Evolutionary conservation across 2,113 vertebrate genomes (phyloP), one percentile per base, ranked within the genome.

Genomic region (Gymnocephalus cernua): DNA sequence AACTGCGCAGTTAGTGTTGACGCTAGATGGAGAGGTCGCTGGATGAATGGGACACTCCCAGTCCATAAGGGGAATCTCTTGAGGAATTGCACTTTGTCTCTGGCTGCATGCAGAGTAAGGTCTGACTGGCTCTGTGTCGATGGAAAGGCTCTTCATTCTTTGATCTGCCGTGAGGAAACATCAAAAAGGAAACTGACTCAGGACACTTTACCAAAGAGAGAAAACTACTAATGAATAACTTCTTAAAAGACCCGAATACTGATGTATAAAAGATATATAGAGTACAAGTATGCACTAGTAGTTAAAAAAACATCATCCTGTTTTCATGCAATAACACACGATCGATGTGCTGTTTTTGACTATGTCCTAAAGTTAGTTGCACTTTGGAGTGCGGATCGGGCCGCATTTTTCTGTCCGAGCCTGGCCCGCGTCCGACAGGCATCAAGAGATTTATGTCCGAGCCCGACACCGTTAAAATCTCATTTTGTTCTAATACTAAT

Each of bases 11-110:
- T 76, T 80, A 75, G 82, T 79, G 66, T 69, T 68, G 76, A 62
- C 38, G 23, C 53, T n/a, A 45, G 68, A 50, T 64, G 56, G 67
- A 83, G 32, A 44, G 76, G 72, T 23, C 16, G 71, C 64, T 80
- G 88, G 85, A 84, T 61, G 58, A 67, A 74, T 21, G 64, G 15
- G 61, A 79, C 2, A 32, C 79, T 80, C 63, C 2, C 50, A 35
- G 65, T 78, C 64, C 53, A 54, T 3, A 65, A 62, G 53, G 7
- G 7, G 76, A 48, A 23, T 77, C 73, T 77, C 32, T 77, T 56
- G 71, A 86, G 77, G 62, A 93, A 91, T 84, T 93, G 87, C 89
- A 93, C 87, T 88, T 90, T 59, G 65, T 87, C 76, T 88, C 74
- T 72, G 76, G 82, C 77, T 74, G 57, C 87, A 80, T 74, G 69